Evolutionary conservation across 2,888 invertebrate genomes (phyloP).

Genomic region (Girardia tigrina): DNA sequence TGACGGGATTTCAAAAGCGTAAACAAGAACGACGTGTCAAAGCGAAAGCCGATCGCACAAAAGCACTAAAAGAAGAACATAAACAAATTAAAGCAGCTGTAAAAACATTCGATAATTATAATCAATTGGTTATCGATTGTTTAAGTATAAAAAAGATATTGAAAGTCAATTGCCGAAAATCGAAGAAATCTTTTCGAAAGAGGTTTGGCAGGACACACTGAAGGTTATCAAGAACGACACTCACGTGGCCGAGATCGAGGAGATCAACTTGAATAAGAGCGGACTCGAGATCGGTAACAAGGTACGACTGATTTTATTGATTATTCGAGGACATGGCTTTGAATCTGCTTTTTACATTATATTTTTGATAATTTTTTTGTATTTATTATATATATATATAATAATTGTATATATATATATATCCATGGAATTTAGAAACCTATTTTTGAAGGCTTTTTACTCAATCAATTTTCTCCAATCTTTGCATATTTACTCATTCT

Average conservation of each 20-base stretch:
- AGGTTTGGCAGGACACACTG: not conserved
- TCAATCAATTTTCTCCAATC: too few species aligned
- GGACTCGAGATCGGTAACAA: not conserved
- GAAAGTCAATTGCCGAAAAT: not conserved
- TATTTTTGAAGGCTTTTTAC: too few species aligned
- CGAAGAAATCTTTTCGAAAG: not conserved
- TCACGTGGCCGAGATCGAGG: not conserved
- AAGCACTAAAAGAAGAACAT: not conserved
- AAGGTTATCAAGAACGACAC: not conserved
- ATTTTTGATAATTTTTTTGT: too few species aligned
- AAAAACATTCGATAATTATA: not conserved
- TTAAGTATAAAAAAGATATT: not conserved
- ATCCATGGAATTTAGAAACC: too few species aligned
- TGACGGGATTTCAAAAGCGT: not conserved
- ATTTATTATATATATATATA: too few species aligned
- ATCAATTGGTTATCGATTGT: not conserved
- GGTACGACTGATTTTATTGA: too few species aligned
- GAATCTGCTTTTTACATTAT: too few species aligned
- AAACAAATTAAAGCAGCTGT: slow-evolving; percentile 1
- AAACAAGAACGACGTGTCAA: not conserved
- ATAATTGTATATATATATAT: too few species aligned
- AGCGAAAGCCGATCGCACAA: not conserved
- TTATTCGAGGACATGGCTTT: too few species aligned
- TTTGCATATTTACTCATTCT: too few species aligned
- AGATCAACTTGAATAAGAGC: not conserved